Percentiles rank a stretch among this genome's conserved stretches.
Evolutionary conservation across 1,140 invertebrate genomes (phyloP).

Genomic region (Varroa destructor): DNA sequence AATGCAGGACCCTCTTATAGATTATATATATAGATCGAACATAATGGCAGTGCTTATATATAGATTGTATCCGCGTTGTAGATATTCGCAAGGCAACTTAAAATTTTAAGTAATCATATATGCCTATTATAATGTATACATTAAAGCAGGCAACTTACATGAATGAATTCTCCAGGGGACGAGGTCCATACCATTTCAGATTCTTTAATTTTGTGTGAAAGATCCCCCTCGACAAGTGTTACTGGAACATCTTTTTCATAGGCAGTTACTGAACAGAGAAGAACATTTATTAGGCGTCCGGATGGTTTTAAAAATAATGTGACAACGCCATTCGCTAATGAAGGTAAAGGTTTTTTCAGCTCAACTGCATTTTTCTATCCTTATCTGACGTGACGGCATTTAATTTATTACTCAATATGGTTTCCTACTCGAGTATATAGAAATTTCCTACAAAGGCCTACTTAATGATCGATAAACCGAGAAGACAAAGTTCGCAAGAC

Average conservation of each 20-base stretch:
- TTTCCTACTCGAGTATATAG: no score
- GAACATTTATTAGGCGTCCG: not conserved
- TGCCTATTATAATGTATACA: no score
- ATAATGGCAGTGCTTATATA: not conserved
- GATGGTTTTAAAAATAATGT: not conserved
- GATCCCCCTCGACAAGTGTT: conserved; percentile 3
- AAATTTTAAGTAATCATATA: not conserved
- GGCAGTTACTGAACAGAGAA: conserved; percentile 10
- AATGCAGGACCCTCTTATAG: not conserved
- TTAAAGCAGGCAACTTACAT: not conserved
- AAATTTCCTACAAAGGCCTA: not conserved
- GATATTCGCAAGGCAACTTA: not conserved
- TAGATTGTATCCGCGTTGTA: not conserved
- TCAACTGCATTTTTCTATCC: not conserved
- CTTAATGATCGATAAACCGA: not conserved
- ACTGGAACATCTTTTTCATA: not conserved
- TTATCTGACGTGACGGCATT: not conserved
- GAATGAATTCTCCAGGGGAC: conserved; percentile 11
- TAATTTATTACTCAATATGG: not conserved
- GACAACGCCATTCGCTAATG: not conserved
- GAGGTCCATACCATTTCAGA: conserved; percentile 13
- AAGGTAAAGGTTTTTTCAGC: not conserved
- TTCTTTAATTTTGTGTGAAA: conserved; percentile 3
- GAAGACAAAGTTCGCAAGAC: not conserved
- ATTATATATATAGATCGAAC: not conserved